These are phyloP conservation scores for Amblyjoppa fuscipennis DNA, from an alignment of 2,888 invertebrate species.

Conservation along the genomic window DNA sequence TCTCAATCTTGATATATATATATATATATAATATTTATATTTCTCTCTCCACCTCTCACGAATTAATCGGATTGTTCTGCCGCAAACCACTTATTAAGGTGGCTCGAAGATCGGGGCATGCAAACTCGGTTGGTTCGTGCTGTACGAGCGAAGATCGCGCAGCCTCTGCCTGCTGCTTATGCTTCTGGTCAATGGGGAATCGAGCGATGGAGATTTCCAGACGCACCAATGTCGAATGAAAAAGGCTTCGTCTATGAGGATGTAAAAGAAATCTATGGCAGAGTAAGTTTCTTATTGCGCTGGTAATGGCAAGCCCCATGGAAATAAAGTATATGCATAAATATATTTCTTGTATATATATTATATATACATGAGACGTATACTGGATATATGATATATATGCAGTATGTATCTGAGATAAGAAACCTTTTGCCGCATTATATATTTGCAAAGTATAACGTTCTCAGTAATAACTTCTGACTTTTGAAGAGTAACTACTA, in stretches of 20 bases:
- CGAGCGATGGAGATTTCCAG: background rate
- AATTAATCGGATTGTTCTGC: slow-evolving; percentile 84
- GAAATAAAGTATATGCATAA: too few species aligned
- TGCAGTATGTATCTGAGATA: too few species aligned
- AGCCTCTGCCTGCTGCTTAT: background rate
- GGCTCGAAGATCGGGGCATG: slow-evolving; percentile 63
- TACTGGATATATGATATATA: too few species aligned
- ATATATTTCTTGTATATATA: too few species aligned
- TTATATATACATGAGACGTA: too few species aligned
- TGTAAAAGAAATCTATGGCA: background rate
- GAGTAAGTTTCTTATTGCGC: background rate
- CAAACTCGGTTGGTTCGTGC: slow-evolving; percentile 58
- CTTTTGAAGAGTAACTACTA: too few species aligned
- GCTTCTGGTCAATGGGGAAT: background rate
- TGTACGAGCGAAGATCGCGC: slow-evolving; percentile 25
- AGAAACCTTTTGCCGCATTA: too few species aligned
- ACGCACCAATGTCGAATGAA: background rate
- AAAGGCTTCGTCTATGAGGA: background rate
- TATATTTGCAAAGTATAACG: too few species aligned
- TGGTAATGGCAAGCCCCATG: too few species aligned
- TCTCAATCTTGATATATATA: background rate
- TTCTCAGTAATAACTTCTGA: too few species aligned
- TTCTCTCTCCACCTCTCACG: slow-evolving; percentile 69
- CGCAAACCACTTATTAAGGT: slow-evolving; percentile 83
- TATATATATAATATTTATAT: too few species aligned